phyloP scores from a whole-genome alignment of 2,113 vertebrate species.

The Dunckerocampus dactyliophorus region DNA sequence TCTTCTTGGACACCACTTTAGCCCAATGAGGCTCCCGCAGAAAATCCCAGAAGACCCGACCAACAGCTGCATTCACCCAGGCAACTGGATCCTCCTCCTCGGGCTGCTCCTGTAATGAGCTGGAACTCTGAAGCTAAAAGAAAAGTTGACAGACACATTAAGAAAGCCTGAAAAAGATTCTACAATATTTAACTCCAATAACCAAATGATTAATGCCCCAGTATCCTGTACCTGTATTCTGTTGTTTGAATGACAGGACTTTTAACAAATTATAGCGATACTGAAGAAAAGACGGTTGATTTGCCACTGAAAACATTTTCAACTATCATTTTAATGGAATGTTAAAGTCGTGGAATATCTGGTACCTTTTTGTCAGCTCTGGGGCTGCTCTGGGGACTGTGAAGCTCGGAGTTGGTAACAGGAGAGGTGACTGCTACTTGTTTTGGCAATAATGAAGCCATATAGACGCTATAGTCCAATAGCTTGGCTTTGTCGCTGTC shows the following conservation, averaged over 20 bases:
- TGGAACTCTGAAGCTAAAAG: slow-evolving; percentile 43
- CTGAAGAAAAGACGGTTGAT: too few relatives aligned
- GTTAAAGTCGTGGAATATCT: not conserved
- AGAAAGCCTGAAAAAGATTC: slow-evolving; percentile 16
- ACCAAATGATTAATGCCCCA: too few relatives aligned
- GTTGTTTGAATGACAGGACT: too few relatives aligned
- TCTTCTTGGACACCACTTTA: slow-evolving; percentile 94
- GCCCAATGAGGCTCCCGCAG: slow-evolving; percentile 93
- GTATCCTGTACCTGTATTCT: too few relatives aligned
- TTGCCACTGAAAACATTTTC: too few relatives aligned
- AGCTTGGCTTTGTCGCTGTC: slow-evolving; percentile 72
- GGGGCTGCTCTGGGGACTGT: slow-evolving; percentile 81
- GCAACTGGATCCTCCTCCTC: slow-evolving; percentile 76
- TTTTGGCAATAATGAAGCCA: slow-evolving; percentile 84
- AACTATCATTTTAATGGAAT: too few relatives aligned
- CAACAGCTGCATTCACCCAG: slow-evolving; percentile 91
- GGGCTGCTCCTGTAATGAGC: slow-evolving; percentile 18
- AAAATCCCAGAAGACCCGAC: slow-evolving; percentile 96
- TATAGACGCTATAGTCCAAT: slow-evolving; percentile 88
- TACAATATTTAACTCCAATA: not conserved
- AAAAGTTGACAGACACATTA: not conserved
- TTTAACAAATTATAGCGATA: too few relatives aligned
- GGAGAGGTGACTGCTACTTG: slow-evolving; percentile 69
- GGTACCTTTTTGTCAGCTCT: slow-evolving; percentile 86
- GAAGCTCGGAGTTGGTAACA: slow-evolving; percentile 50